These are phyloP conservation scores for Limnephilus auricula DNA, from an alignment of 2,888 invertebrate genomes.

Conservation along the genomic window DNA sequence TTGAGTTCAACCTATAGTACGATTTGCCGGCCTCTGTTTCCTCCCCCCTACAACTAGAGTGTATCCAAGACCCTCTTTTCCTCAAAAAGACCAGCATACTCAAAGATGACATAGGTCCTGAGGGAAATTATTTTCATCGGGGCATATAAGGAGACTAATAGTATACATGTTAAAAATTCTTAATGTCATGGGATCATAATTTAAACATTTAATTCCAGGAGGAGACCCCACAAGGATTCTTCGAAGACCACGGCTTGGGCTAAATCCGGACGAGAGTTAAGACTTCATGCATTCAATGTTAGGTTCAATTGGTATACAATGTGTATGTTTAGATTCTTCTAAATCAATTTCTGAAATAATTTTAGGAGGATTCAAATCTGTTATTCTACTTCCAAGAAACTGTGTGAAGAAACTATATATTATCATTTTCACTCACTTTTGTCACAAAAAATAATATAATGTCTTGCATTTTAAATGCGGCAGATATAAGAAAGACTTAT, in stretches of 20 bases:
- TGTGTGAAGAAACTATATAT: neutral
- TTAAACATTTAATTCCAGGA: slow-evolving; percentile 82
- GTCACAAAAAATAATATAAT: neutral
- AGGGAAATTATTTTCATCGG: too few species aligned
- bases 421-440: neutral
- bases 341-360: slow-evolving; percentile 25
- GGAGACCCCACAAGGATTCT: slow-evolving; percentile 99
- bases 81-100: too few species aligned
- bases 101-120: too few species aligned
- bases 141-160: too few species aligned
- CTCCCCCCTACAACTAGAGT: too few species aligned
- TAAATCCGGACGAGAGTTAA: slow-evolving; percentile 73
- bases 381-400: neutral
- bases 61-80: too few species aligned
- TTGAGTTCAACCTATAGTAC: too few species aligned
- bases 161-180: too few species aligned
- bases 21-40: too few species aligned
- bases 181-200: neutral
- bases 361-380: slow-evolving; percentile 14
- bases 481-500: slow-evolving; percentile 2
- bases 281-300: neutral
- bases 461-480: neutral
- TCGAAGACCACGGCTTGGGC: slow-evolving; percentile 98
- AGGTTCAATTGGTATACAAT: neutral
- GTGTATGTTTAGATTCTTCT: neutral